phyloP scores from a whole-genome alignment of 2,797 vertebrate genomes.

The Gymnothorax reevesii region DNA sequence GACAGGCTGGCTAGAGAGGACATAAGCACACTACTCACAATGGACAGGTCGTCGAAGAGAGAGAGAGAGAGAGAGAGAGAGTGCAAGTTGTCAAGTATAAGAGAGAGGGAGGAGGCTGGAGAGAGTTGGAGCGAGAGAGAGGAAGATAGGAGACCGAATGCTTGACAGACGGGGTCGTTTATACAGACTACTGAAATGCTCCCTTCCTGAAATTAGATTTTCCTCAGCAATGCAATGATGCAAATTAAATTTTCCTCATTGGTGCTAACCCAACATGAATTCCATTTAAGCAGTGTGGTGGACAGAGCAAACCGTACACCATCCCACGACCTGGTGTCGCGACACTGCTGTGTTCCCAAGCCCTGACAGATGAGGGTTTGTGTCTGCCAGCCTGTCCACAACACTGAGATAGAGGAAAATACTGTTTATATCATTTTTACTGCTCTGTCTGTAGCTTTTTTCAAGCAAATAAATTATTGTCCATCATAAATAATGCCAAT shows the following conservation, averaged over 20 bases:
- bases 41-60: background rate
- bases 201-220: slow-evolving; percentile 72
- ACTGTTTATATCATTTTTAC: slow-evolving; percentile 44
- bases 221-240: slow-evolving; percentile 69
- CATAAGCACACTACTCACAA: background rate
- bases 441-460: slow-evolving; percentile 30
- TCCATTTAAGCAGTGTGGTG: slow-evolving; percentile 65
- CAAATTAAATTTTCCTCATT: slow-evolving; percentile 75
- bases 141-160: slow-evolving; percentile 23
- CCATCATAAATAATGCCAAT: background rate
- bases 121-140: slow-evolving; percentile 19
- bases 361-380: slow-evolving; percentile 21
- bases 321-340: slow-evolving; percentile 30
- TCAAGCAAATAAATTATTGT: background rate
- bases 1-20: background rate
- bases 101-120: slow-evolving; percentile 17
- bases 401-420: slow-evolving; percentile 32
- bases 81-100: slow-evolving; percentile 7
- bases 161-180: background rate
- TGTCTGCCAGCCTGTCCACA: slow-evolving; percentile 39
- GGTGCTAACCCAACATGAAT: slow-evolving; percentile 76
- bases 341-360: background rate
- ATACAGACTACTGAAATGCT: slow-evolving; percentile 64
- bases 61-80: slow-evolving; percentile 18
- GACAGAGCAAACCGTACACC: slow-evolving; percentile 33